phyloP scores from a whole-genome alignment of 2,113 vertebrate genomes.

The Macaca nemestrina region DNA sequence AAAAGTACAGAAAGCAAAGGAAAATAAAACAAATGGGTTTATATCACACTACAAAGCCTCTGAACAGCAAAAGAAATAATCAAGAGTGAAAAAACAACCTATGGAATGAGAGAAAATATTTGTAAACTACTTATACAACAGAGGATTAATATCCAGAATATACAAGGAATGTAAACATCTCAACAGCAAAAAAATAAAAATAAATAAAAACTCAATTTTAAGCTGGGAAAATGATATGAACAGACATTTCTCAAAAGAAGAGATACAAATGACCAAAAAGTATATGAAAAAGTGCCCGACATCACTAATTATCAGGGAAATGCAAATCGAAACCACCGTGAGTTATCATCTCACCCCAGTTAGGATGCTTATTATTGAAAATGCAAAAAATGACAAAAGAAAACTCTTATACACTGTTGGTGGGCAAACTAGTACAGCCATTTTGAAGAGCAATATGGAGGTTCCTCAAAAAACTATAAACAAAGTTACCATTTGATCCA shows the following conservation, averaged over 20 bases:
- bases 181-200: neutral
- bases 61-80: neutral
- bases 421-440: neutral
- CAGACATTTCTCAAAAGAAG: neutral
- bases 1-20: neutral
- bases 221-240: neutral
- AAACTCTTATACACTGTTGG: neutral
- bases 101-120: too few relatives aligned
- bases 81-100: too few relatives aligned
- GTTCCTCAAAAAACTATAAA: neutral
- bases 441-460: neutral
- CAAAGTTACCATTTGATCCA: neutral
- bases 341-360: neutral
- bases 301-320: neutral
- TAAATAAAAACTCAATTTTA: neutral
- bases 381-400: neutral
- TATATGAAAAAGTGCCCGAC: neutral
- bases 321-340: neutral
- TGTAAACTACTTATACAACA: neutral
- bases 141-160: neutral
- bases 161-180: neutral
- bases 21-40: neutral
- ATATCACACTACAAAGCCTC: neutral
- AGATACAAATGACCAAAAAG: neutral
- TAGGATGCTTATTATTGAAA: neutral